These are phyloP conservation scores for Boloria euphrosyne DNA, from an alignment of 2,888 invertebrate species.

Conservation along the genomic window DNA sequence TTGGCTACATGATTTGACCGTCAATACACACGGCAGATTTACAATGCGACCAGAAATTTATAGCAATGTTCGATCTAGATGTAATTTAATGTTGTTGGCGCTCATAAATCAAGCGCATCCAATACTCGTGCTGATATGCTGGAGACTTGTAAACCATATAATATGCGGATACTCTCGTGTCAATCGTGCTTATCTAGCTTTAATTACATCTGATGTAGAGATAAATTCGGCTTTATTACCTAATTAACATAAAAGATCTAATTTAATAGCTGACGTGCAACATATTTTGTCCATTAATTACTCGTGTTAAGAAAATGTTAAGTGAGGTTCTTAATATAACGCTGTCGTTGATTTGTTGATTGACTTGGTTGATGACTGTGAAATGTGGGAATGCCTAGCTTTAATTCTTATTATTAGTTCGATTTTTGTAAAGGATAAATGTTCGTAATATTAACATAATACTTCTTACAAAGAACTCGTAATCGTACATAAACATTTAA, in stretches of 20 bases:
- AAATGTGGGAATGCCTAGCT: too few relatives aligned
- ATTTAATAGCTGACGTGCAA: slow-evolving; percentile 19
- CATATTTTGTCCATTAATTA: too few relatives aligned
- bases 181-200: slow-evolving; percentile 49
- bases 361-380: too few relatives aligned
- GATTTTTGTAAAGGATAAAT: too few relatives aligned
- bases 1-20: slow-evolving; percentile 73
- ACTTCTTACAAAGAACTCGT: too few relatives aligned
- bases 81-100: slow-evolving; percentile 79
- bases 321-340: too few relatives aligned
- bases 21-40: slow-evolving; percentile 77
- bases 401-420: too few relatives aligned
- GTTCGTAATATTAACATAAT: too few relatives aligned
- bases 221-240: slow-evolving; percentile 25
- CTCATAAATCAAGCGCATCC: slow-evolving; percentile 78
- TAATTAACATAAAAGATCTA: slow-evolving; percentile 26
- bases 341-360: too few relatives aligned
- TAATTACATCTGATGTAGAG: slow-evolving; percentile 48
- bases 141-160: slow-evolving; percentile 65
- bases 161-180: slow-evolving; percentile 55
- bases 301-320: too few relatives aligned
- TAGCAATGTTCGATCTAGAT: slow-evolving; percentile 79
- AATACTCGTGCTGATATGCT: slow-evolving; percentile 61
- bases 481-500: too few relatives aligned
- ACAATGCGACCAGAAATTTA: slow-evolving; percentile 78